Evolutionary conservation across 35 echinoderm and acorn worm genomes (phyloP).

Genomic region (Ophioderma brevispina): DNA sequence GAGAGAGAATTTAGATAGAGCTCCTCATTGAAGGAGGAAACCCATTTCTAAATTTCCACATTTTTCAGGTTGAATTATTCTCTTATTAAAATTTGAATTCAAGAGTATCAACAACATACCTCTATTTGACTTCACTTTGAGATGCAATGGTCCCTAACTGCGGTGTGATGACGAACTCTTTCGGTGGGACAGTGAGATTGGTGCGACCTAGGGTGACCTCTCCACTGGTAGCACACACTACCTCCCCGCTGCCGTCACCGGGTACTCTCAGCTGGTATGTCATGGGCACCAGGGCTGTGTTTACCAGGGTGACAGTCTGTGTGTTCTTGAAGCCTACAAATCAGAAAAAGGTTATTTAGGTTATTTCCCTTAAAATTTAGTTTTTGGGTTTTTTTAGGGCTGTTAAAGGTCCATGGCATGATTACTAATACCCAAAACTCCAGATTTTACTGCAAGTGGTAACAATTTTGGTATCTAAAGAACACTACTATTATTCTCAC

Average conservation of each 20-base stretch:
- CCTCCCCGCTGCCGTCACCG: slow-evolving; percentile 73
- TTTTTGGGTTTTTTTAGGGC: no score
- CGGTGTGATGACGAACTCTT: slow-evolving; percentile 87
- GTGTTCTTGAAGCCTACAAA: slow-evolving; percentile 90
- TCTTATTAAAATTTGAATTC: no score
- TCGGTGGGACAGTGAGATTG: slow-evolving; percentile 57
- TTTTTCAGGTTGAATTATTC: no score
- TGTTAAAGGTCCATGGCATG: no score
- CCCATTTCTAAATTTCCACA: no score
- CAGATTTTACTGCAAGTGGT: no score
- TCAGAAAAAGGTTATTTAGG: background rate
- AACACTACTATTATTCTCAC: no score
- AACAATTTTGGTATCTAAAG: no score
- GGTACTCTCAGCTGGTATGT: slow-evolving; percentile 81
- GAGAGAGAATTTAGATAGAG: no score
- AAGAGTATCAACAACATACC: slow-evolving; percentile 46
- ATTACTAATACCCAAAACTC: no score
- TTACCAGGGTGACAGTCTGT: slow-evolving; percentile 73
- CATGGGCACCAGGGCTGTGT: slow-evolving; percentile 98
- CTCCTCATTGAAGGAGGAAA: no score
- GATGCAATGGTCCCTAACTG: slow-evolving; percentile 71
- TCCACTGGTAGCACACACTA: slow-evolving; percentile 82
- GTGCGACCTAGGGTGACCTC: slow-evolving; percentile 82
- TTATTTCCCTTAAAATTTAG: no score
- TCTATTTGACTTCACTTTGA: slow-evolving; percentile 96